Evolutionary conservation across 2,888 invertebrate genomes (phyloP), one percentile per base, ranked within the genome.

Genomic region (Crepidodera aurea): DNA sequence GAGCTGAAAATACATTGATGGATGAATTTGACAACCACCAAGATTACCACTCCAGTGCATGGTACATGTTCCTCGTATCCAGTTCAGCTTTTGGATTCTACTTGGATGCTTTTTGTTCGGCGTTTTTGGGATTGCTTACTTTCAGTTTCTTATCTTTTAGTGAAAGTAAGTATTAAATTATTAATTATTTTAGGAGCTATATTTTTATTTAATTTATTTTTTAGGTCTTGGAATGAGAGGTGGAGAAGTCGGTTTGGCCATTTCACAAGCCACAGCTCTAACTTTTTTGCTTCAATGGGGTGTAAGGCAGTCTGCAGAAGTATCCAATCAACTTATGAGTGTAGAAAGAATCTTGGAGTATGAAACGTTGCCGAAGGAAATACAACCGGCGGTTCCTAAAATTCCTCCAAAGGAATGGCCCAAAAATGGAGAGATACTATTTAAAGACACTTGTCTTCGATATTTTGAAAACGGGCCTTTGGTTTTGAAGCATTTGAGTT

Each of bases 341-440:
- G 96, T 97, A 0, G 97, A 98, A 81, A 87, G 96, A 79, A 86
- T 92, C n/a, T 71, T 92, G 4, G 94, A 95, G 74, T 96, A 95
- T 76, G 13, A 54, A 42, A 15, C 25, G 8, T 42, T 62, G 12
- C 48, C 46, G 16, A 87, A 88, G 0, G 85, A 88, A 37, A 78
- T 94, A 1, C 86, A 88, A 0, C 72, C 87, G 0, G 90, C 90
- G 69, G 34, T 32, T 7, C 67, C 68, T 15, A 57, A 64, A 13
- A 59, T 15, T 1, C 67, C 69, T 6, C 59, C 64, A 1, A 66
- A 64, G 53, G 16, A 84, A 0, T 93, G 93, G 93, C 93, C 93
- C 0, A 82, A 84, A 34, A 77, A 85, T 10, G 93, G 92, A 1
- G 83, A 83, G 64, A 82, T 93, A 7, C 81, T 84, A 69, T 92